Percentiles rank a stretch among this genome's conserved stretches.
Conservation (phyloP, 2,113 vertebrate genomes). For the Myiopsitta monachus region DNA sequence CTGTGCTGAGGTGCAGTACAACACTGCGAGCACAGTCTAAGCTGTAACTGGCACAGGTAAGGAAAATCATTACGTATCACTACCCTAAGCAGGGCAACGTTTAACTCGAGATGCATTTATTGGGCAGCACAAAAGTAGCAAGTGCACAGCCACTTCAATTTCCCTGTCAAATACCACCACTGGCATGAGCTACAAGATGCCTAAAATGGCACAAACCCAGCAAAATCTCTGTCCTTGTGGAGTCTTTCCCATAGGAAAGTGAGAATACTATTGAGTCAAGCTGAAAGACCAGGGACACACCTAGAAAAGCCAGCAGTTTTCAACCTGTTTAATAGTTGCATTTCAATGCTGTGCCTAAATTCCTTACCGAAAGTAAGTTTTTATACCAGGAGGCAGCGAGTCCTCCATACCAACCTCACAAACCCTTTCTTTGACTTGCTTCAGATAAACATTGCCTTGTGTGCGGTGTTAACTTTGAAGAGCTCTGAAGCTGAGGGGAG, state of each 20-base stretch:
- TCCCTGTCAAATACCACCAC: not conserved
- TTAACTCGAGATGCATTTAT: no score
- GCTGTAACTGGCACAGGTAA: rapidly evolving
- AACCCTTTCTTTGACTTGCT: not conserved
- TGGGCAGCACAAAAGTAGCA: not conserved
- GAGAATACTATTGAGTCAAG: not conserved
- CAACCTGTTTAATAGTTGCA: not conserved
- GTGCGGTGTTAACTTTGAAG: not conserved
- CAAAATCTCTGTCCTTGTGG: not conserved
- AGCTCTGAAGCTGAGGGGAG: constrained; percentile 8
- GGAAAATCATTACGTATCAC: not conserved
- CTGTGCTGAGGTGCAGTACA: rapidly evolving
- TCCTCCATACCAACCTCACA: not conserved
- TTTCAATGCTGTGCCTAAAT: not conserved
- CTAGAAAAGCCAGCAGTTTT: not conserved
- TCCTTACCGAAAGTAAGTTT: not conserved
- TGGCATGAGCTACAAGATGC: not conserved
- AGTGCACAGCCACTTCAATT: not conserved
- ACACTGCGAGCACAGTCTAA: not conserved
- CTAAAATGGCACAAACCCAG: not conserved
- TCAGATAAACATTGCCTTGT: not conserved
- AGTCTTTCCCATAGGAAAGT: not conserved
- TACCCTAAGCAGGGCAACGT: not conserved
- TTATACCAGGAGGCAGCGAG: not conserved
- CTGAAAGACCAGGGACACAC: not conserved